Evolutionary conservation across 2,888 invertebrate genomes (phyloP).

Genomic region (Anoncus sp.): DNA sequence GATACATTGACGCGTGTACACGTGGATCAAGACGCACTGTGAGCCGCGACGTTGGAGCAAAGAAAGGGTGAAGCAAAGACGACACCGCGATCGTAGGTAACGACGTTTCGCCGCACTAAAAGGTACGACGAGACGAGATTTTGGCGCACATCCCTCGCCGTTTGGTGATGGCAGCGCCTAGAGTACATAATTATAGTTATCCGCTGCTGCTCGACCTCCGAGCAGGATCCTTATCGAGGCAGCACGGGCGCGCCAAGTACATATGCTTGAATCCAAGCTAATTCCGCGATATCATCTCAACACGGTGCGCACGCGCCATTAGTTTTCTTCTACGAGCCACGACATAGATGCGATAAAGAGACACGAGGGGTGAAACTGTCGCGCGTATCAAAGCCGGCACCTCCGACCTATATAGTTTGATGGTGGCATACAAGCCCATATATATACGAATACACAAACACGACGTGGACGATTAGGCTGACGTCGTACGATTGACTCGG

Average conservation of each 20-base stretch:
- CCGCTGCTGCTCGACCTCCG: conserved; percentile 26
- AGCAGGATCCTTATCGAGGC: conserved; percentile 71
- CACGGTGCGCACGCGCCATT: conserved; percentile 62
- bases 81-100: conserved; percentile 36
- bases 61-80: too few relatives aligned
- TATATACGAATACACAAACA: not conserved
- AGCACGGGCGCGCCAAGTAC: conserved; percentile 71
- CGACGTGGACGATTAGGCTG: conserved; percentile 4
- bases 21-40: conserved; percentile 47
- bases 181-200: conserved; percentile 21
- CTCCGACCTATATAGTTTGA: too few relatives aligned
- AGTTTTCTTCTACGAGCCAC: conserved; percentile 59
- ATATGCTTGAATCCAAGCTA: conserved; percentile 78
- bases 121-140: conserved; percentile 36
- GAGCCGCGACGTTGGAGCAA: too few relatives aligned
- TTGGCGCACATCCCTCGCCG: conserved; percentile 58
- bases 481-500: conserved; percentile 31
- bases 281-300: conserved; percentile 76
- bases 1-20: conserved; percentile 7
- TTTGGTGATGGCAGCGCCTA: conserved; percentile 49
- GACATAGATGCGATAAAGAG: conserved; percentile 65
- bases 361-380: conserved; percentile 24
- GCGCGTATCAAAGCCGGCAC: conserved; percentile 59
- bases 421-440: not conserved
- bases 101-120: conserved; percentile 36